Evolutionary conservation across 2,888 invertebrate genomes (phyloP).

Genomic region (Rotaria socialis): DNA sequence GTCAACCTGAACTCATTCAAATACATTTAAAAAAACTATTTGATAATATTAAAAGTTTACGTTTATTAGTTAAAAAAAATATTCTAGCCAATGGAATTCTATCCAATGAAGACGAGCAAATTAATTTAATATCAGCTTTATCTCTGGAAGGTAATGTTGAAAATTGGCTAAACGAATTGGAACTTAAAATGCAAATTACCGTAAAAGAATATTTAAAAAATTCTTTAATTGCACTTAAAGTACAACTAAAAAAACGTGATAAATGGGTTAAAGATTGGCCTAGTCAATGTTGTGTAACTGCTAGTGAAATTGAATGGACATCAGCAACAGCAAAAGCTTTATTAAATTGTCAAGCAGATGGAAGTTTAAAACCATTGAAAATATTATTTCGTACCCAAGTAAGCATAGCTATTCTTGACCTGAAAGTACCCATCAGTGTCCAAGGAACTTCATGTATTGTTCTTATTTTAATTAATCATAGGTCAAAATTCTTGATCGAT

Average conservation of each 20-base stretch:
- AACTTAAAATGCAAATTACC: slow-evolving; percentile 24
- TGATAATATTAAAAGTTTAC: slow-evolving; percentile 69
- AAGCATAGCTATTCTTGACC: not conserved
- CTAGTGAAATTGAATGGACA: slow-evolving; percentile 85
- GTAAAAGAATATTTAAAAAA: slow-evolving; percentile 32
- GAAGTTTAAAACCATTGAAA: slow-evolving; percentile 17
- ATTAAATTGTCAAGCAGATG: slow-evolving; percentile 33
- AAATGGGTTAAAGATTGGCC: slow-evolving; percentile 17
- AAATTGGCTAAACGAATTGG: slow-evolving; percentile 3
- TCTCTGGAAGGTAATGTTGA: slow-evolving; percentile 33
- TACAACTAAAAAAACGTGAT: not conserved
- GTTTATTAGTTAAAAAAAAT: slow-evolving; percentile 57
- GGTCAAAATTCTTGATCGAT: slow-evolving; percentile 36
- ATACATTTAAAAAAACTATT: slow-evolving; percentile 81
- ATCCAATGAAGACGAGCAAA: slow-evolving; percentile 20
- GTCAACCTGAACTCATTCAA: slow-evolving; percentile 76
- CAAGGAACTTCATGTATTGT: no score
- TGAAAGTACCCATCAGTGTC: no score
- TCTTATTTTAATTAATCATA: not conserved
- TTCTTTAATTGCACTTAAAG: not conserved
- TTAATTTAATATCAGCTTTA: not conserved
- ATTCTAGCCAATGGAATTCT: slow-evolving; percentile 49
- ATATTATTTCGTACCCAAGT: not conserved
- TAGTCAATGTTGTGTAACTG: slow-evolving; percentile 67
- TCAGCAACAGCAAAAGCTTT: slow-evolving; percentile 76